A percentile compares a stretch with the other conserved stretches of the same genome.
Conservation (phyloP, 2,113 vertebrate genomes). For the Corythornis cristatus region DNA sequence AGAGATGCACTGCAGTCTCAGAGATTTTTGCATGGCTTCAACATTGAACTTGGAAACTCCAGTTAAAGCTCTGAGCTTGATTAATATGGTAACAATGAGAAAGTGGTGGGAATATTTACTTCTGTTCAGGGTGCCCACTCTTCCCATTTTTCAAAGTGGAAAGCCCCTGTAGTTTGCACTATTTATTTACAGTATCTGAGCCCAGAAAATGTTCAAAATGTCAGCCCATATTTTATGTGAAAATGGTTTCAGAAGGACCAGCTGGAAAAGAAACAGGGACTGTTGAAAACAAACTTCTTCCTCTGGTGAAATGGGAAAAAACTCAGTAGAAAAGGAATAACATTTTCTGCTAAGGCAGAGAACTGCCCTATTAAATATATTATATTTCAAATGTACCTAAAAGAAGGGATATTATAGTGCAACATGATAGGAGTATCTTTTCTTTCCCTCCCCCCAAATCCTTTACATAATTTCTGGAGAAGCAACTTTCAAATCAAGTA, state of each 20-base stretch:
- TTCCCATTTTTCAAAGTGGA: not conserved
- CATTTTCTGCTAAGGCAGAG: not conserved
- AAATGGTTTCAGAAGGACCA: conserved; percentile 20
- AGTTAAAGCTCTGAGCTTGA: not conserved
- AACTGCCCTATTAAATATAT: not conserved
- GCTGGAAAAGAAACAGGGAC: not conserved
- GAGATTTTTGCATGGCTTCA: not conserved
- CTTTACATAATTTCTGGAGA: not conserved
- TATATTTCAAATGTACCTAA: not conserved
- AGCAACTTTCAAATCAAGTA: not conserved
- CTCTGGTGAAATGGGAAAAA: conserved; percentile 37
- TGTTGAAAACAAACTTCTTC: not conserved
- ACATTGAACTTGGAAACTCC: not conserved
- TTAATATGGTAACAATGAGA: not conserved
- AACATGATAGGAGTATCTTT: not conserved
- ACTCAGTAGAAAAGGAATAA: not conserved
- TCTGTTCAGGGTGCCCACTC: not conserved
- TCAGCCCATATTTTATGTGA: conserved; percentile 35
- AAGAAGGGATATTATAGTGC: not conserved
- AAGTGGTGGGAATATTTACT: not conserved
- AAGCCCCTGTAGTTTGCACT: not conserved
- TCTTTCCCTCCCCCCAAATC: not conserved
- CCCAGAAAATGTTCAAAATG: conserved; percentile 19
- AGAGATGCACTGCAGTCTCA: not conserved
- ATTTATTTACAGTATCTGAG: conserved; percentile 47